These are phyloP conservation scores for Acanthosepion lycidas DNA, from an alignment of 2,888 invertebrate species.

Conservation along the genomic window DNA sequence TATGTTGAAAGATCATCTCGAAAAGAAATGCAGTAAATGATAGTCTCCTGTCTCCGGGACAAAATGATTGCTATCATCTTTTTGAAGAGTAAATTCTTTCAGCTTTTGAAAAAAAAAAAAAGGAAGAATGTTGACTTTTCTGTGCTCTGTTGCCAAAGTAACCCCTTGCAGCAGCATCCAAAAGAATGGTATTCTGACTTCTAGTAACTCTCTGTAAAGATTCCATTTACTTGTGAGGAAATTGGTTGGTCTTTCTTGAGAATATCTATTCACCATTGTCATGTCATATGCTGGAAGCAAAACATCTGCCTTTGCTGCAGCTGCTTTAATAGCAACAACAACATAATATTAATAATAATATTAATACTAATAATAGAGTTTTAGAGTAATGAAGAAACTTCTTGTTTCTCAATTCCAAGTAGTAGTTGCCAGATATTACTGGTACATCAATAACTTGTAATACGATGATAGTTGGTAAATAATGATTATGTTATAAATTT, in stretches of 20 bases:
- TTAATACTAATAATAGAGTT: no score
- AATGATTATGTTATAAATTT: no score
- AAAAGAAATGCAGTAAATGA: not conserved
- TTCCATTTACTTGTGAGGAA: not conserved
- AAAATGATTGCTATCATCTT: conserved; percentile 33
- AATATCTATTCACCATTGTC: not conserved
- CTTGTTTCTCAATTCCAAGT: no score
- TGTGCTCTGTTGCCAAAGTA: not conserved
- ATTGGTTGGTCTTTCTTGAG: not conserved
- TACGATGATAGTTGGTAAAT: no score
- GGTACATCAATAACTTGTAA: no score
- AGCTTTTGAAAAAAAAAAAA: not conserved
- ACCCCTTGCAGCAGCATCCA: not conserved
- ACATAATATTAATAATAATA: not conserved
- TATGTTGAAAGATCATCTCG: not conserved
- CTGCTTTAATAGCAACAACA: not conserved
- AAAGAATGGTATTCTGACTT: not conserved
- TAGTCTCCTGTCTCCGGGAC: not conserved
- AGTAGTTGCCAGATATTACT: no score
- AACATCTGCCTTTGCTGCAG: not conserved
- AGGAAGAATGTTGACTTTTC: not conserved
- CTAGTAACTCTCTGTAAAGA: not conserved
- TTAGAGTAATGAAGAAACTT: no score
- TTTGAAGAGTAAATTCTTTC: not conserved
- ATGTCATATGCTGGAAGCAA: no score